A percentile compares a stretch with the other conserved stretches of the same genome.
Conservation (phyloP, 1,140 invertebrate species). For the Tetramorium alpestre region DNA sequence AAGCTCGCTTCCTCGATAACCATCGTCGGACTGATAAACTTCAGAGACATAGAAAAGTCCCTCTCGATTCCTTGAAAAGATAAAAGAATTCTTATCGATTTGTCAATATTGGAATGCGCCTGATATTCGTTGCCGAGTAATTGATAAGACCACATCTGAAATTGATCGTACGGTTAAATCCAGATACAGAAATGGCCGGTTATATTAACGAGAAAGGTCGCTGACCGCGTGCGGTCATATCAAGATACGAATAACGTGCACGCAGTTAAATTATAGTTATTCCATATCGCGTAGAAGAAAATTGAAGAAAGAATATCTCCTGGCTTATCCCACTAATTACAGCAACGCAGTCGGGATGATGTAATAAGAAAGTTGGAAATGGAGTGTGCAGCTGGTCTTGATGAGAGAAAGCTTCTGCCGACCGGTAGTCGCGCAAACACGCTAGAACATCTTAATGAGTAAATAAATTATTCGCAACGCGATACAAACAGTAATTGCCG, state of each 20-base stretch:
- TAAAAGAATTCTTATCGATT: conserved; percentile 21
- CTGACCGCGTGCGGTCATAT: conserved; percentile 3
- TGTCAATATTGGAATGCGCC: neutral
- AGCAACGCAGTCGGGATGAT: conserved; percentile 30
- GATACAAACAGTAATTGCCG: neutral
- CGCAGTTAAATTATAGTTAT: conserved; percentile 52
- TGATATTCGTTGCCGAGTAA: neutral
- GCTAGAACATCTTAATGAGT: conserved; percentile 43
- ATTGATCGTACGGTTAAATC: conserved; percentile 23
- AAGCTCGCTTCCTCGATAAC: conserved; percentile 65
- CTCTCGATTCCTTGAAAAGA: conserved; percentile 8
- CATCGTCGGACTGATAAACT: conserved; percentile 17
- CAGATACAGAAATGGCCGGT: conserved; percentile 3
- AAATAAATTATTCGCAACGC: conserved; percentile 43
- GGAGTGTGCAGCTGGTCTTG: conserved; percentile 39
- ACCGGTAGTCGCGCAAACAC: conserved; percentile 35
- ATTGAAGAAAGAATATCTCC: conserved; percentile 38
- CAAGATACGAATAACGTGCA: conserved; percentile 31
- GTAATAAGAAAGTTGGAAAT: conserved; percentile 58
- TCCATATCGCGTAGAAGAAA: conserved; percentile 7
- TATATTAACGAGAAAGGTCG: conserved; percentile 28
- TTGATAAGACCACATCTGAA: conserved; percentile 24
- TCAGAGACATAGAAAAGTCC: neutral
- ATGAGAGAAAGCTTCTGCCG: conserved; percentile 47
- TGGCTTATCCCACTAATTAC: conserved; percentile 44